Percentiles rank a stretch among this genome's conserved stretches.
phyloP scores from a whole-genome alignment of 1,140 invertebrate species.

The Muscidifurax raptorellus region DNA sequence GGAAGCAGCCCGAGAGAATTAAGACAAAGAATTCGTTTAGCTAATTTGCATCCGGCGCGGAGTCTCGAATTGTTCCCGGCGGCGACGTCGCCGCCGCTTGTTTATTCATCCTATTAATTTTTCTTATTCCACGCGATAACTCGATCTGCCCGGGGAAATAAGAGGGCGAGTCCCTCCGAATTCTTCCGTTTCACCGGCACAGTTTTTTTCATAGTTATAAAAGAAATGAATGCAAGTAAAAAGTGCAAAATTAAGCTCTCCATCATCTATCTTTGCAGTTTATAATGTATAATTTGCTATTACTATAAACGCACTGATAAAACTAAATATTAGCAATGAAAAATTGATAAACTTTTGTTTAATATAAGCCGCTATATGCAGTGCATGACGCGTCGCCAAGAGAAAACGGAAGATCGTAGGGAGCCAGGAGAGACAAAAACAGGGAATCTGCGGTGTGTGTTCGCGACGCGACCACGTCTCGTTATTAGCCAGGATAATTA shows the following conservation, averaged over 20 bases:
- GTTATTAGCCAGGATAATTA: slow-evolving; percentile 70
- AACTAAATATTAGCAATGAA: not conserved
- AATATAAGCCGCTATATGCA: not conserved
- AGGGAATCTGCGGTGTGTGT: slow-evolving; percentile 1
- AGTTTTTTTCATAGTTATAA: slow-evolving; percentile 50
- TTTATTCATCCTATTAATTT: slow-evolving; percentile 54
- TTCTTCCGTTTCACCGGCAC: slow-evolving; percentile 52
- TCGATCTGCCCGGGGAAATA: slow-evolving; percentile 33
- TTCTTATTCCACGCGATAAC: slow-evolving; percentile 47
- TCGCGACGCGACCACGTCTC: slow-evolving; percentile 50
- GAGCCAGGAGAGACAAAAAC: not conserved
- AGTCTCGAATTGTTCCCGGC: slow-evolving; percentile 6
- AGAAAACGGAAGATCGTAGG: not conserved
- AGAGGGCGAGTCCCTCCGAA: slow-evolving; percentile 50
- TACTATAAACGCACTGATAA: too few species aligned
- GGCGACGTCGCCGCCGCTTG: slow-evolving; percentile 15
- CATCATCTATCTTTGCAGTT: too few species aligned
- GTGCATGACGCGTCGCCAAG: not conserved
- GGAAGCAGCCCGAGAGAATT: slow-evolving; percentile 32
- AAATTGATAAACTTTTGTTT: not conserved
- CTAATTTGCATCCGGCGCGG: slow-evolving; percentile 41
- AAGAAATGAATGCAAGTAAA: slow-evolving; percentile 40
- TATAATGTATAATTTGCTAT: too few species aligned
- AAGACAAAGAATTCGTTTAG: slow-evolving; percentile 50
- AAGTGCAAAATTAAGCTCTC: too few species aligned